Base-by-base conservation (phyloP, 2,888 invertebrate genomes). In the Zygaena filipendulae region DNA sequence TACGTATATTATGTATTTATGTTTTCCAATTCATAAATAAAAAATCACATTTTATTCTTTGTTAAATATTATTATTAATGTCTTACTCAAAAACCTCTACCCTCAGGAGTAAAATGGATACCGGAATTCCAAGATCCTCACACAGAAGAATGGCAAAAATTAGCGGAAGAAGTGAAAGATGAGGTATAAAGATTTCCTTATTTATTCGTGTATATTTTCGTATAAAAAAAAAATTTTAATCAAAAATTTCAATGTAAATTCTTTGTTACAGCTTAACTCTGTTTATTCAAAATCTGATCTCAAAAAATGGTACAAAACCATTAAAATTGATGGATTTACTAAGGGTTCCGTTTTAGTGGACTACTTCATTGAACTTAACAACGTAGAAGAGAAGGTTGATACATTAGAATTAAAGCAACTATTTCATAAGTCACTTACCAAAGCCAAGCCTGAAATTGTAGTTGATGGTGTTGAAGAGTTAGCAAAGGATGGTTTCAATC, bases 261-360 rank as follows among this genome's bases (percentile, higher is more conserved):
- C 26, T 37, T 18, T 38, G 27, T 82, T 83, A 25, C 69, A 94
- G 93, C 84, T 95, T 40, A 92, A 94, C 57, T 87, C 87, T 30
- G 88, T 92, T 9, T 95, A 91, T 55, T 85, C 86, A 11, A 88
- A 85, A 53, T 91, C 92, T 1, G 84, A 86, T 13, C 70, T 94
- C 6, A 87, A 82, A 34, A 88, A 88, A 51, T 93, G 92, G 91
- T 94, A 89, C 62, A 91, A 89, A 51, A 90, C 88, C 46, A 87
- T 94, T 35, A 84, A 90, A 40, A 92, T 95, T 38, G 95, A 95
- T 52, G 90, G 91, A 37, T 94, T 94, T 60, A 93, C 89, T 53
- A 84, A 90, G 57, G 94, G 94, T 31, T 93, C 93, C 43, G 88
- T 95, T 24, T 75, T 95, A 9, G 94, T 94, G 8, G 95, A 95